Evolutionary conservation across 2,113 vertebrate species (phyloP).

Genomic region (Lepus americanus): DNA sequence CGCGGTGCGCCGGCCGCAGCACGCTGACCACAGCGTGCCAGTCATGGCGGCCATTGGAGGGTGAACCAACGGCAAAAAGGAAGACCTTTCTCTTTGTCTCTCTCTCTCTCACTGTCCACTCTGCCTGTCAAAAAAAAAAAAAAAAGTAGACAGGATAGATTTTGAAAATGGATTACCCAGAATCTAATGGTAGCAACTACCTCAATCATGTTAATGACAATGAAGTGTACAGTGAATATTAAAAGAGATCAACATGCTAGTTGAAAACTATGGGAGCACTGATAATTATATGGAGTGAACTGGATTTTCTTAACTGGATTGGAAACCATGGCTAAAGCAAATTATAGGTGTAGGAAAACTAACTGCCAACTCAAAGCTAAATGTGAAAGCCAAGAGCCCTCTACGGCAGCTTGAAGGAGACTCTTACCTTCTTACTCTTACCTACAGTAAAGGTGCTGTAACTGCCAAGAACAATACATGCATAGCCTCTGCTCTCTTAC

Average conservation of each 20-base stretch:
- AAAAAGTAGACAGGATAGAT: not conserved
- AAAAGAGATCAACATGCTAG: not conserved
- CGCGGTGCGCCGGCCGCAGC: no score
- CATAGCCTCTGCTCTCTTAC: not conserved
- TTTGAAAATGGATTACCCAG: not conserved
- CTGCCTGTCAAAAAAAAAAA: no score
- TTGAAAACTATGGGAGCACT: not conserved
- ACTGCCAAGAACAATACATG: not conserved
- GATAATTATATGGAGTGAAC: not conserved
- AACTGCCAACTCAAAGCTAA: not conserved
- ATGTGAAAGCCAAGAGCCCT: not conserved
- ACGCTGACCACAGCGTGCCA: no score
- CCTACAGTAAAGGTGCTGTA: not conserved
- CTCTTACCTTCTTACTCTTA: not conserved
- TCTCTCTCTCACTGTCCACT: no score
- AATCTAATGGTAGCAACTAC: not conserved
- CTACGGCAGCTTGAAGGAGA: not conserved
- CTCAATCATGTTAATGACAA: not conserved
- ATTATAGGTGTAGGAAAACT: conserved; percentile 2
- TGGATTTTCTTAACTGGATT: not conserved
- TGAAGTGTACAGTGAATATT: not conserved
- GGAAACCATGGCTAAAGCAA: conserved; percentile 11
- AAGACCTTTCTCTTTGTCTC: no score
- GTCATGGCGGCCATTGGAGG: no score
- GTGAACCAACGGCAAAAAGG: no score